Evolutionary conservation across 64 coral and sea anemone species (phyloP), one percentile per base, ranked within the genome.

Genomic region (Exaiptasia diaphana): DNA sequence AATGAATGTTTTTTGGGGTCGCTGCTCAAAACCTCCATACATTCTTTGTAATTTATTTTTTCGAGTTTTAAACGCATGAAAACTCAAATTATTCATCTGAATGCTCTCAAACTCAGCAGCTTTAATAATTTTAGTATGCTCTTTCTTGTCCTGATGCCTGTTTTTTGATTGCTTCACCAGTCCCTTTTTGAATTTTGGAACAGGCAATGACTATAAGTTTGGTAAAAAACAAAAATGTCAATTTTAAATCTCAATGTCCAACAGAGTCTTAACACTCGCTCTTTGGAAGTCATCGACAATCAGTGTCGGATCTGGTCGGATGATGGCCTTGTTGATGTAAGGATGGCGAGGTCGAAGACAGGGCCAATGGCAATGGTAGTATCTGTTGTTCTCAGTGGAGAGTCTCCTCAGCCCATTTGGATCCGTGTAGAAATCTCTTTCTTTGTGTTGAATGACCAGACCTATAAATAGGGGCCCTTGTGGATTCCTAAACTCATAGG

Each of bases 211-310:
- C n/a, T n/a, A n/a, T n/a, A n/a, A n/a, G n/a, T n/a, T n/a, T n/a
- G n/a, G n/a, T n/a, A 54, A 20, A 23, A 11, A 2, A 54, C 50
- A 54, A 54, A 54, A 15, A 56, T 56, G 18, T 60, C 56, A 60
- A 9, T 60, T 8, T 60, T 60, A 60, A 60, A 60, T 60, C 5
- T 60, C 56, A 60, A 60, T 60, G 13, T 60, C 56, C 31, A 60
- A 60, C 56, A 60, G 55, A 59, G 56, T 60, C 56, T 60, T 57
- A 0, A 60, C 56, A 60, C 56, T 60, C 12, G 56, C 56, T 60
- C 20, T 73, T 46, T 73, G 68, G n/a, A 43, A 73, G 14, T 73
- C 68, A 44, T 49, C 68, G 8, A 73, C 37, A 14, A 49, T 39
- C 18, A 73, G 13, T 10, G 23, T 26, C 11, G 68, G 68, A 40